phyloP scores from a whole-genome alignment of 2,888 invertebrate genomes.

The Rhogogaster chlorosoma region DNA sequence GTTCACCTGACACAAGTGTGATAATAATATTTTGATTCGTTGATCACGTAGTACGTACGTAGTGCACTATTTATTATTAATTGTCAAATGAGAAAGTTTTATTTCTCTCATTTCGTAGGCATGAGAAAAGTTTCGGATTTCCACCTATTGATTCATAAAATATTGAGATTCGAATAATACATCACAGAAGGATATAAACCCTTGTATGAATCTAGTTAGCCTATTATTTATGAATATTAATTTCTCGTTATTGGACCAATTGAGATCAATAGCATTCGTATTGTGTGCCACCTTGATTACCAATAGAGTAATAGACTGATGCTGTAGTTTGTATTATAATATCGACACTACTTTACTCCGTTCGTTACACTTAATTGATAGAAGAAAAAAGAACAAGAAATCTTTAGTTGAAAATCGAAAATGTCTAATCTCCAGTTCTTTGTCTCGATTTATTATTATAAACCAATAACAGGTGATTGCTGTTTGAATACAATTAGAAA shows the following conservation, averaged over 20 bases:
- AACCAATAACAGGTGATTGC: neutral
- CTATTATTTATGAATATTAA: constrained; percentile 60
- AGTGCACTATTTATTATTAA: neutral
- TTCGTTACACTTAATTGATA: neutral
- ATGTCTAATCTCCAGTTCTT: neutral
- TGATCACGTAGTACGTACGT: neutral
- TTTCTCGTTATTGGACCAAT: constrained; percentile 69
- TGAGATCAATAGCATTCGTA: constrained; percentile 65
- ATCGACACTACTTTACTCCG: neutral
- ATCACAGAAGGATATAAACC: neutral
- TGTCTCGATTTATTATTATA: neutral
- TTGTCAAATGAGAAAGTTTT: neutral
- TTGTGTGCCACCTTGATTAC: neutral
- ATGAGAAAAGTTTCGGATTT: neutral
- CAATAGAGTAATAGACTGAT: constrained; percentile 14
- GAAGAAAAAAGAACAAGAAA: neutral
- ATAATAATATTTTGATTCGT: neutral
- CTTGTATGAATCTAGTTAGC: neutral
- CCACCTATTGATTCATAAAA: neutral
- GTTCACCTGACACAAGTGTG: neutral
- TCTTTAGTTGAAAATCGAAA: neutral
- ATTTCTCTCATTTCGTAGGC: neutral
- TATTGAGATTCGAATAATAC: neutral
- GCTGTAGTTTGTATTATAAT: neutral
- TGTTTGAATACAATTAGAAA: neutral